Evolutionary conservation across 2,113 vertebrate genomes (phyloP), one percentile per base, ranked within the genome.

Genomic region (Zosterops pallidus): DNA sequence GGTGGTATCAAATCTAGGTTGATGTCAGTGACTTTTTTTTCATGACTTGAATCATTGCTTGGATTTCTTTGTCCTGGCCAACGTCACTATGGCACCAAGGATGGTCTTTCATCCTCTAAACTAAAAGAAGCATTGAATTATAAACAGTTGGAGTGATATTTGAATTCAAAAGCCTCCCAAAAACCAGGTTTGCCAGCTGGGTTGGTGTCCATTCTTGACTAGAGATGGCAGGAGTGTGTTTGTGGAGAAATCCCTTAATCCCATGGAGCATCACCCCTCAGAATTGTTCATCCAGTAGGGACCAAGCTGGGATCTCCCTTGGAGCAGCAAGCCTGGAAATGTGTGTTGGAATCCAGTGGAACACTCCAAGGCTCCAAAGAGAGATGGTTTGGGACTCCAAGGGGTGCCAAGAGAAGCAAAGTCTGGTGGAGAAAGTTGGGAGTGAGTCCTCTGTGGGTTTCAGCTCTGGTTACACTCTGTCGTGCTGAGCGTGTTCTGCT

Each of bases 281-380:
- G n/a, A 26, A 5, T 14, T 29, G 2, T 8, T 0, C 28, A 33
- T 29, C 14, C 17, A 39, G 14, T 11, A 9, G 11, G 44, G 1
- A 4, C 17, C 55, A 29, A 0, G 15, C 12, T 77, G 83, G 24
- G 77, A 47, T 89, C 52, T 22, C 35, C 14, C 42, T 77, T 6
- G 46, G 46, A 42, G 50, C 41, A 26, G 25, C 2, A 4, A 82
- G 60, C 21, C 26, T 82, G 62, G 35, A 67, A 70, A 4, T 18
- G 52, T n/a, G 35, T 80, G 62, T 7, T 83, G 85, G 71, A 80
- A 81, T 65, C 31, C 77, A 74, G 25, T 16, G 3, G 7, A 72
- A 64, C 4, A 0, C 55, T 77, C 31, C 14, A 26, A 55, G 47
- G 33, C 63, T 59, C 53, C 22, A 29, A 3, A 20, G 59, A 33